Evolutionary conservation across 2,113 vertebrate genomes (phyloP).

Genomic region (Tonatia bakeri): DNA sequence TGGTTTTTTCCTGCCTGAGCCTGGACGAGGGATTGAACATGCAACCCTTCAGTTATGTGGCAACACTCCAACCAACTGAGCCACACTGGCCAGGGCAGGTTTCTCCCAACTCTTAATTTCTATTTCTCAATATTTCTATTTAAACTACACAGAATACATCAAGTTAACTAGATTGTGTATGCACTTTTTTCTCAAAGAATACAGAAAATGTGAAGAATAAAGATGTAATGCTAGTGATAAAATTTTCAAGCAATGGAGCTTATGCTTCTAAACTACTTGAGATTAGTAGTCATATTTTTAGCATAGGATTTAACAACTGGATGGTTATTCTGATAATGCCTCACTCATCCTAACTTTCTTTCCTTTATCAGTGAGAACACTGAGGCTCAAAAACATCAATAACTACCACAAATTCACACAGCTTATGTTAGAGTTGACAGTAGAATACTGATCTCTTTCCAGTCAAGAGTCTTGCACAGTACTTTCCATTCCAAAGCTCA

Average conservation of each 20-base stretch:
- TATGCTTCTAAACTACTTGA: not conserved
- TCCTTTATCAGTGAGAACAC: not conserved
- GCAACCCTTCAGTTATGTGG: too few species aligned
- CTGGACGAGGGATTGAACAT: too few species aligned
- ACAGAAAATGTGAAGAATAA: not conserved
- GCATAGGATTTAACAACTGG: not conserved
- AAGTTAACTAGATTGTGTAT: not conserved
- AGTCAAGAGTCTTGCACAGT: not conserved
- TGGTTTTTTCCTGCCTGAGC: too few species aligned
- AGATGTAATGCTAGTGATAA: not conserved
- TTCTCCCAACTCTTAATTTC: not conserved
- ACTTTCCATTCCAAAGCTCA: not conserved
- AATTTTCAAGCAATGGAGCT: not conserved
- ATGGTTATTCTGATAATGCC: not conserved
- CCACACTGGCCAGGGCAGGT: too few species aligned
- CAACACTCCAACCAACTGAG: too few species aligned
- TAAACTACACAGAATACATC: not conserved
- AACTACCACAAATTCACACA: not conserved
- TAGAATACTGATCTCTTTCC: not conserved
- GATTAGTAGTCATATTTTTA: not conserved
- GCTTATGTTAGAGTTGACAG: not conserved
- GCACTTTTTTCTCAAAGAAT: not conserved
- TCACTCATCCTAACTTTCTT: not conserved
- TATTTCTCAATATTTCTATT: not conserved
- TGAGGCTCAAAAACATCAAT: not conserved